Evolutionary conservation across 2,113 vertebrate species (phyloP).

Genomic region (Solenodon paradoxus): DNA sequence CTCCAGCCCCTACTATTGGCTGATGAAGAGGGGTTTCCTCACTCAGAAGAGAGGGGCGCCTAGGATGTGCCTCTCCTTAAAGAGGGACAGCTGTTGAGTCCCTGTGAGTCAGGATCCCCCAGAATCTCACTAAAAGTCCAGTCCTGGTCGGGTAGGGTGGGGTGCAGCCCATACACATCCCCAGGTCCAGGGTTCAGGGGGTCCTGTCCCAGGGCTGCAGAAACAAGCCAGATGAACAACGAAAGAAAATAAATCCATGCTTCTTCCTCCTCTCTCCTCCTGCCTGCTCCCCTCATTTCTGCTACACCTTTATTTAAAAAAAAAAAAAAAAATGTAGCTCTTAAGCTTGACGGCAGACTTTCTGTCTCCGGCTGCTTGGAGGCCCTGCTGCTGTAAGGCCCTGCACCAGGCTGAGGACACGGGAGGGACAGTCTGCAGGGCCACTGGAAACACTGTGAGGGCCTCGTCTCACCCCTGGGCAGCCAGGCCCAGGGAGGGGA

Average conservation of each 20-base stretch:
- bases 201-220: too few species aligned
- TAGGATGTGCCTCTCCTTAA: not conserved
- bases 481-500: not conserved
- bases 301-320: too few species aligned
- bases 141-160: too few species aligned
- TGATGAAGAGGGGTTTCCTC: not conserved
- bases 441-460: fast-evolving
- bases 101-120: fast-evolving
- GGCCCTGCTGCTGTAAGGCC: not conserved
- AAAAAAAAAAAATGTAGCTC: too few species aligned
- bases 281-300: too few species aligned
- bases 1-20: not conserved
- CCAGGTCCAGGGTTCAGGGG: too few species aligned
- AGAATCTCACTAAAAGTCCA: not conserved
- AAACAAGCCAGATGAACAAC: too few species aligned
- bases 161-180: too few species aligned
- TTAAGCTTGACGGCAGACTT: not conserved
- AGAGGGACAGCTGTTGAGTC: not conserved
- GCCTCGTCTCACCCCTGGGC: not conserved
- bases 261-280: too few species aligned
- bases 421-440: not conserved
- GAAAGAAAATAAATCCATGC: too few species aligned
- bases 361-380: too few species aligned
- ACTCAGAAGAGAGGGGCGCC: not conserved
- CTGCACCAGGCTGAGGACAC: not conserved